These are phyloP conservation scores for Aramus guarauna DNA, from an alignment of 2,113 vertebrate genomes.

Conservation along the genomic window DNA sequence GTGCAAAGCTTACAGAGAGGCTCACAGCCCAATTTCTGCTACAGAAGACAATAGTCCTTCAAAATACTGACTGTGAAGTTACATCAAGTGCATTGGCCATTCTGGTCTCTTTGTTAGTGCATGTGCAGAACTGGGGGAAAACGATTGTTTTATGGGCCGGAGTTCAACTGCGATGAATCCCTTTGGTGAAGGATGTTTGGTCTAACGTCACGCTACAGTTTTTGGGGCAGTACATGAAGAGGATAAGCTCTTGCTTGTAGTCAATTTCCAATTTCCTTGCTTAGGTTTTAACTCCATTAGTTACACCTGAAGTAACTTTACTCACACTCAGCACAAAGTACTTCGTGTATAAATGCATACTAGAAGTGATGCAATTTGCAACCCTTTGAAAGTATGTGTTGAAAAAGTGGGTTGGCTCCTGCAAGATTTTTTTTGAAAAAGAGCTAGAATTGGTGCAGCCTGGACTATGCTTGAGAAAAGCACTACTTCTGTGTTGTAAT, in stretches of 20 bases:
- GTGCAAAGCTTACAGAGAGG: not conserved
- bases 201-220: not conserved
- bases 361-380: not conserved
- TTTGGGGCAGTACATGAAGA: not conserved
- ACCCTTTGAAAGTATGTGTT: not conserved
- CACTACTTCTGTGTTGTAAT: not conserved
- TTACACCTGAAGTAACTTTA: not conserved
- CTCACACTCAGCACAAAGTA: not conserved
- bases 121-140: not conserved
- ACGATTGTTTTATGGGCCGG: not conserved
- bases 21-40: not conserved
- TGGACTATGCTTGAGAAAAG: not conserved
- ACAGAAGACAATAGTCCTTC: not conserved
- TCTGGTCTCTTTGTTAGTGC: not conserved
- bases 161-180: not conserved
- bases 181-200: not conserved
- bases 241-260: not conserved
- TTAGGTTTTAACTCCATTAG: not conserved
- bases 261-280: not conserved
- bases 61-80: not conserved
- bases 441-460: not conserved
- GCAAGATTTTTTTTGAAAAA: not conserved
- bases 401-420: not conserved
- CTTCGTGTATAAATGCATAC: not conserved
- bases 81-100: not conserved